Conservation (phyloP, 2,113 vertebrate genomes). For the Atrichornis clamosus region DNA sequence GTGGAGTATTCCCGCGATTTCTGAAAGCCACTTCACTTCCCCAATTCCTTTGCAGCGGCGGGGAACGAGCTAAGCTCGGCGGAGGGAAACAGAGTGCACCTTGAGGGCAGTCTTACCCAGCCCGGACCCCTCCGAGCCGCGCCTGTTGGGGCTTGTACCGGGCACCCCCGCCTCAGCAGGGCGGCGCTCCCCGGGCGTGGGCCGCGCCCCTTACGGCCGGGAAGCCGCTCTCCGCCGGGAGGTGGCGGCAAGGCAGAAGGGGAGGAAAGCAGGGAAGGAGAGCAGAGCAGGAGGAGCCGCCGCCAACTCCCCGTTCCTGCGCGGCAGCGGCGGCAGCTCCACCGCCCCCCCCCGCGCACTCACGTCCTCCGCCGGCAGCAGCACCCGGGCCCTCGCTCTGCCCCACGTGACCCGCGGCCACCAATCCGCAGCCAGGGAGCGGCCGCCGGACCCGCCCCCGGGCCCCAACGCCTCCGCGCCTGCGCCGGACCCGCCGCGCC, state of each 20-base stretch:
- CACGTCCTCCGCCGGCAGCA: not conserved
- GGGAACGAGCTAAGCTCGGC: too few species aligned
- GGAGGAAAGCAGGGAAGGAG: not conserved
- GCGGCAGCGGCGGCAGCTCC: rapidly evolving
- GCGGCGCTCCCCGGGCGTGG: not conserved
- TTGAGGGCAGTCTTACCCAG: not conserved
- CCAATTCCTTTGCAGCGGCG: not conserved
- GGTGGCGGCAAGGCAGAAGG: not conserved
- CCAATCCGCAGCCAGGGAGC: not conserved
- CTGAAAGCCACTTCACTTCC: not conserved
- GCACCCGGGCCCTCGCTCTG: not conserved
- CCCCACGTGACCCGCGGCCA: not conserved
- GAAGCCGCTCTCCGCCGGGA: not conserved
- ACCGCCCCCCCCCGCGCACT: not conserved
- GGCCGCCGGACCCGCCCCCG: too few species aligned
- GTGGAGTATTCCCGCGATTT: rapidly evolving
- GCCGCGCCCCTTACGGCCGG: not conserved
- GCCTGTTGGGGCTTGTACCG: not conserved
- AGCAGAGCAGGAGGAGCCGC: not conserved
- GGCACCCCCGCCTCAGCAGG: not conserved
- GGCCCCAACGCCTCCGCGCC: too few species aligned
- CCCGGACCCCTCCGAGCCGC: rapidly evolving
- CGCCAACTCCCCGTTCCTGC: too few species aligned
- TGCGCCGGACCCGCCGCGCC: not conserved
- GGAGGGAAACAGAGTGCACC: too few species aligned